phyloP scores from a whole-genome alignment of 2,888 invertebrate species.

The Calephelis perditalis region DNA sequence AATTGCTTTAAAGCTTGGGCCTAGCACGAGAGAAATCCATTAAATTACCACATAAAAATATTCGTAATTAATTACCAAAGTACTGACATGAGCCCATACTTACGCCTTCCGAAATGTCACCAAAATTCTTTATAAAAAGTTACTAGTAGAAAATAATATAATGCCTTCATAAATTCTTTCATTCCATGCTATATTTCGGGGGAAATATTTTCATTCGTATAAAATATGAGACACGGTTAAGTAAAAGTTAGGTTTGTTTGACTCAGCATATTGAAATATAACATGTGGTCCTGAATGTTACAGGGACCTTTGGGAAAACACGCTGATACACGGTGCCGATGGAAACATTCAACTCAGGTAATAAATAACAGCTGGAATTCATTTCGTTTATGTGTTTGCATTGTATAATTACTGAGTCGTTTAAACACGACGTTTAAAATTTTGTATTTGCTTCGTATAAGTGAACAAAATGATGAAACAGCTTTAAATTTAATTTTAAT shows the following conservation, averaged over 20 bases:
- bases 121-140: too few relatives aligned
- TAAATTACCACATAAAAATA: too few relatives aligned
- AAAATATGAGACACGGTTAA: conserved; percentile 46
- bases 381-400: neutral
- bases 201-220: conserved; percentile 42
- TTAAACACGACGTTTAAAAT: too few relatives aligned
- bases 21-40: too few relatives aligned
- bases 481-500: too few relatives aligned
- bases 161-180: neutral
- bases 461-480: too few relatives aligned
- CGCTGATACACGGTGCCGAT: conserved; percentile 33
- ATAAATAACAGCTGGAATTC: conserved; percentile 26
- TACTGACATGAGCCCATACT: too few relatives aligned
- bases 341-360: conserved; percentile 39
- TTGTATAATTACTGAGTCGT: neutral
- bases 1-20: too few relatives aligned
- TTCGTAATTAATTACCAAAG: too few relatives aligned
- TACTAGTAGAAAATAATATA: neutral
- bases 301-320: conserved; percentile 47
- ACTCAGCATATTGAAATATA: conserved; percentile 70
- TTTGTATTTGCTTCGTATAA: too few relatives aligned
- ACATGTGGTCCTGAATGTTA: conserved; percentile 59
- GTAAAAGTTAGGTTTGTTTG: conserved; percentile 53
- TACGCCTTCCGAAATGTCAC: too few relatives aligned
- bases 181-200: neutral